Evolutionary conservation across 2,888 invertebrate species (phyloP), one percentile per base, ranked within the genome.

Genomic region (Leistus spinibarbis): DNA sequence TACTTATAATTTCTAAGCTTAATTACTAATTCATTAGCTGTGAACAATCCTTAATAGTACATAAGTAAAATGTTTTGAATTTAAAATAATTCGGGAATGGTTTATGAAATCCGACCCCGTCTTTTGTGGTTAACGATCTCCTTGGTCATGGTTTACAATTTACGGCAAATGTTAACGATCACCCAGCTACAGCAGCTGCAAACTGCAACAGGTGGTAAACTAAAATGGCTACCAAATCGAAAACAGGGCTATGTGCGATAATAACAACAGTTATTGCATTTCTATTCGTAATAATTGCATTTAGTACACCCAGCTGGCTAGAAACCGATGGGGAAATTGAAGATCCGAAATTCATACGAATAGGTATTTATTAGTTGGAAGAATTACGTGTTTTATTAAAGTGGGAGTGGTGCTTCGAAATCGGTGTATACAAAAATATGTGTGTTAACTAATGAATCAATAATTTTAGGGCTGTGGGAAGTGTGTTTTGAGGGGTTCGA

Each of bases 401-500:
- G 56, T 70, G 76, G 84, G 83, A 82, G 83, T 84, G 82, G 82
- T 78, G 73, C 54, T 57, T 71, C 72, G 19, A 17, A 53, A 17
- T 22, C n/a, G 40, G 71, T 40, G 68, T n/a, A 9, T 64, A 24
- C n/a, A 64, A 76, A 76, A 64, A 68, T 76, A 66, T 76, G 63
- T 64, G n/a, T 19, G 40, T 57, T 23, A 63, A 65, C 22, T 23
- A 40, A 10, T 19, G 23, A 40, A 24, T 24, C 40, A 73, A 72
- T 57, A 68, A 76, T 77, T 86, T 17, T 84, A 92, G 98, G 98
- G 27, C 87, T 98, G 53, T 98, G 98, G 98, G 94, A 96, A 85
- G 96, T 96, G 2, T 98, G 98, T 84, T 96, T 98, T 81, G 90
- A 92, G 80, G 90, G 93, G 62, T 97, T 96, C 83, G 91, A 93